Percentiles rank a stretch among this genome's conserved stretches.
Evolutionary conservation across 2,113 vertebrate genomes (phyloP).

Genomic region (Pygoscelis antarcticus): DNA sequence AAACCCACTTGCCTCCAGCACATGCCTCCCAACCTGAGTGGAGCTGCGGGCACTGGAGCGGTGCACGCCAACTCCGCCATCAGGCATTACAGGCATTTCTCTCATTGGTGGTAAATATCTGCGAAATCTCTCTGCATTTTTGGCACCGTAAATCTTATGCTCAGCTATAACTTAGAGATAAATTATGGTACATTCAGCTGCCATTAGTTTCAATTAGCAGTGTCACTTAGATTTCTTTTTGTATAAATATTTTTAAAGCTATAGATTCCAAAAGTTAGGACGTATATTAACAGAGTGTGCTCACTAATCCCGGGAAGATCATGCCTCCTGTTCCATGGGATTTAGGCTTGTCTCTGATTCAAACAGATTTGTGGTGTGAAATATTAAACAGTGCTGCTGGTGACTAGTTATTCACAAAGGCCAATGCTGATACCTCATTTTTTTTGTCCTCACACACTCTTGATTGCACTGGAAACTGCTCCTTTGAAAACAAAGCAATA

Average conservation of each 20-base stretch:
- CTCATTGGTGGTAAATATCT: slow-evolving; percentile 78
- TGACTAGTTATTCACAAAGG: neutral
- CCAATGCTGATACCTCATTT: neutral
- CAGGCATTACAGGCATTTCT: slow-evolving; percentile 76
- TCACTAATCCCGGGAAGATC: slow-evolving; percentile 18
- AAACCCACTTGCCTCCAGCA: neutral
- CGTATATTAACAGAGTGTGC: neutral
- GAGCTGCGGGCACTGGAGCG: slow-evolving; percentile 29
- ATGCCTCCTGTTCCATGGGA: neutral
- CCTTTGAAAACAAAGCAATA: slow-evolving; percentile 25
- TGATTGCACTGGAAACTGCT: neutral
- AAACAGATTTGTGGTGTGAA: slow-evolving; percentile 17
- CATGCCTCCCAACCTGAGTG: slow-evolving; percentile 40
- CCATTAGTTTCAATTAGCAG: neutral
- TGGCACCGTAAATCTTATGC: slow-evolving; percentile 64
- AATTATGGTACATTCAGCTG: neutral
- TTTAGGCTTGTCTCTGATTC: slow-evolving; percentile 8
- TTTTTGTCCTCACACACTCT: neutral
- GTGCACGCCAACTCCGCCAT: slow-evolving; percentile 52
- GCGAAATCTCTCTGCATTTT: slow-evolving; percentile 72
- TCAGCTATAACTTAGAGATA: slow-evolving; percentile 41
- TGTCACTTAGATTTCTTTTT: neutral
- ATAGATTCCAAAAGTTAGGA: neutral
- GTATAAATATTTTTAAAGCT: neutral
- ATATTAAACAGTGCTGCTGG: neutral